Percentiles rank a stretch among this genome's conserved stretches.
These are phyloP conservation scores for Aporophyla lueneburgensis DNA, from an alignment of 2,888 invertebrate genomes.

Conservation along the genomic window DNA sequence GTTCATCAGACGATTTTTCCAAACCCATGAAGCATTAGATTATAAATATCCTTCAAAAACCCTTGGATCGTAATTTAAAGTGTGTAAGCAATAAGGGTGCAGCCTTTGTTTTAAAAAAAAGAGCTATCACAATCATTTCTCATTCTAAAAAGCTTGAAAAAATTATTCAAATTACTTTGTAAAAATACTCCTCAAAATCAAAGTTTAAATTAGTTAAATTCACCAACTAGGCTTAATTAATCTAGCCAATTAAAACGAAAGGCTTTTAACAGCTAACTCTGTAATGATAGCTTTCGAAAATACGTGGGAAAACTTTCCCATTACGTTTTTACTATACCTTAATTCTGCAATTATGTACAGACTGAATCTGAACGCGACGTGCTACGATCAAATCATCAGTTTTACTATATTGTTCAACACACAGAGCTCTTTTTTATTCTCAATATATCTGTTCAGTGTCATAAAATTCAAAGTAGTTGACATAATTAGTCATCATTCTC, in stretches of 20 bases:
- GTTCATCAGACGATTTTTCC: too few species aligned
- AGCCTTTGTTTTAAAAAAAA: not conserved
- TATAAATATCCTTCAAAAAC: too few species aligned
- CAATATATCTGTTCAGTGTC: constrained; percentile 5
- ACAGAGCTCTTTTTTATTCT: not conserved
- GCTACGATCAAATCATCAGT: not conserved
- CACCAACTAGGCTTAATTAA: constrained; percentile 20
- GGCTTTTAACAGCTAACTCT: constrained; percentile 1
- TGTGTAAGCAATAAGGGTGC: too few species aligned
- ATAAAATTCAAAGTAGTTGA: constrained; percentile 39
- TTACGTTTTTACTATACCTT: not conserved
- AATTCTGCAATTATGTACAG: not conserved
- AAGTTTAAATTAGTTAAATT: constrained; percentile 17
- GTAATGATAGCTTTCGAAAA: not conserved
- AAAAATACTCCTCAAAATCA: not conserved
- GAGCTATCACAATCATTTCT: not conserved
- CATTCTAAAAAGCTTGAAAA: not conserved
- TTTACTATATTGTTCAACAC: not conserved
- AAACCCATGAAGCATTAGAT: too few species aligned
- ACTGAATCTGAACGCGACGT: not conserved
- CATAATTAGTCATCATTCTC: constrained; percentile 30
- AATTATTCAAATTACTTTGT: not conserved
- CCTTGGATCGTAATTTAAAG: too few species aligned
- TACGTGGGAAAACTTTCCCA: not conserved
- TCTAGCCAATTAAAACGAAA: constrained; percentile 25